These are phyloP conservation scores for Lanius ludovicianus DNA, from an alignment of 2,113 vertebrate genomes.

Conservation along the genomic window DNA sequence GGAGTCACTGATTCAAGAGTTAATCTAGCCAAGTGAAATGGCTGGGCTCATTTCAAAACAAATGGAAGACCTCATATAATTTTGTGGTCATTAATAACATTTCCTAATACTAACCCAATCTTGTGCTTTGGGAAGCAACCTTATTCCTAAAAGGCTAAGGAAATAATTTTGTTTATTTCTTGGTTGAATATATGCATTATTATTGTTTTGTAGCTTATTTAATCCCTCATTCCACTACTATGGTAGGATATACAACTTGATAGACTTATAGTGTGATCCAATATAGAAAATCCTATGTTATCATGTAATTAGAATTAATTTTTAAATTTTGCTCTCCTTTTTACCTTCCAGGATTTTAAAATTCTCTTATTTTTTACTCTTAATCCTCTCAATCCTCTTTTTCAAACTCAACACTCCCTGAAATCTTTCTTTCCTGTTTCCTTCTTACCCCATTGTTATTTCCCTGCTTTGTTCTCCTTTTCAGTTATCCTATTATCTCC, in stretches of 20 bases:
- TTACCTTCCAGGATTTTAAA: background rate
- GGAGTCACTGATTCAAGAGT: background rate
- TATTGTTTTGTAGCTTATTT: background rate
- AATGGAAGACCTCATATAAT: background rate
- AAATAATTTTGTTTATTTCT: background rate
- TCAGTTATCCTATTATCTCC: background rate
- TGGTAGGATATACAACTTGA: background rate
- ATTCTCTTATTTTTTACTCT: background rate
- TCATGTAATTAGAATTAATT: background rate
- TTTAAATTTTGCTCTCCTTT: background rate
- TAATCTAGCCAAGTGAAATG: background rate
- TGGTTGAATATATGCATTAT: background rate
- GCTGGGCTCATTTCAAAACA: background rate
- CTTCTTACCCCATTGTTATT: background rate
- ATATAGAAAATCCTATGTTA: slow-evolving; percentile 2
- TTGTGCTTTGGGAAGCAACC: background rate
- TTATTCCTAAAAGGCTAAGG: background rate
- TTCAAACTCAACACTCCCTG: background rate
- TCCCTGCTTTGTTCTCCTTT: background rate
- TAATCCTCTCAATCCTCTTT: slow-evolving; percentile 17
- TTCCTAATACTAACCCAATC: background rate
- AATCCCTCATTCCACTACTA: background rate
- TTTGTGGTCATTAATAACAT: background rate
- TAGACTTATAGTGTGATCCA: background rate
- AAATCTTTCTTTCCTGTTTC: background rate